Evolutionary conservation across 2,888 invertebrate species (phyloP).

Genomic region (Desoria tigrina): DNA sequence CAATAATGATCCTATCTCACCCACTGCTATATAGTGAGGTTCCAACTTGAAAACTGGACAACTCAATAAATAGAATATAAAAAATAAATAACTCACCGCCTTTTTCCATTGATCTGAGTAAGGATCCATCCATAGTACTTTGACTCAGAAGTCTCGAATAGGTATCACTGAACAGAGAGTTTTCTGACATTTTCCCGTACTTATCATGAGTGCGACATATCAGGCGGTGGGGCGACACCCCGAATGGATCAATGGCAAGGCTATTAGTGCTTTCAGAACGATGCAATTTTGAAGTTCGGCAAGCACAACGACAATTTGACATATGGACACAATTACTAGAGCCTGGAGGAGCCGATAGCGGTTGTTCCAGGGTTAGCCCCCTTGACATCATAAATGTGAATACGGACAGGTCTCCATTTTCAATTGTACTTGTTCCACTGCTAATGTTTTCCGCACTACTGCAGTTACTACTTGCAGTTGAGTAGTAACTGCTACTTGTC

Average conservation of each 20-base stretch:
- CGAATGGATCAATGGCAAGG: conserved; percentile 25
- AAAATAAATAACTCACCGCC: conserved; percentile 55
- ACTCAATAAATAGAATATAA: too few species aligned
- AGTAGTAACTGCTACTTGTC: conserved; percentile 42
- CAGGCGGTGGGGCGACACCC: conserved; percentile 9
- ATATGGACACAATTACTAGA: conserved; percentile 11
- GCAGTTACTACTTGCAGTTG: conserved; percentile 41
- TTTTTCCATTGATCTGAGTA: conserved; percentile 56
- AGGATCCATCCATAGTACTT: conserved; percentile 54
- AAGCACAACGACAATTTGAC: conserved; percentile 9
- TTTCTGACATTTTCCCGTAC: background rate
- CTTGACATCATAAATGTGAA: conserved; percentile 40
- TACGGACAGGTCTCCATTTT: conserved; percentile 48
- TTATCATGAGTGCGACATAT: background rate
- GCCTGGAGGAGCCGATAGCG: background rate
- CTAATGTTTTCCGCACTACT: conserved; percentile 51
- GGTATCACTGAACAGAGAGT: conserved; percentile 22
- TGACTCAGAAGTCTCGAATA: conserved; percentile 37
- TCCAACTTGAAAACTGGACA: too few species aligned
- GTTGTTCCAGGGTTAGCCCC: background rate
- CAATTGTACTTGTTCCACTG: conserved; percentile 39
- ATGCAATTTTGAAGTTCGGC: background rate
- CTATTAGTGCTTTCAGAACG: background rate
- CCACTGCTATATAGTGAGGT: too few species aligned
- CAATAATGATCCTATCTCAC: too few species aligned